Evolutionary conservation across 2,797 vertebrate species (phyloP), one percentile per base, ranked within the genome.

Genomic region (Petrocephalus schoutedeni): DNA sequence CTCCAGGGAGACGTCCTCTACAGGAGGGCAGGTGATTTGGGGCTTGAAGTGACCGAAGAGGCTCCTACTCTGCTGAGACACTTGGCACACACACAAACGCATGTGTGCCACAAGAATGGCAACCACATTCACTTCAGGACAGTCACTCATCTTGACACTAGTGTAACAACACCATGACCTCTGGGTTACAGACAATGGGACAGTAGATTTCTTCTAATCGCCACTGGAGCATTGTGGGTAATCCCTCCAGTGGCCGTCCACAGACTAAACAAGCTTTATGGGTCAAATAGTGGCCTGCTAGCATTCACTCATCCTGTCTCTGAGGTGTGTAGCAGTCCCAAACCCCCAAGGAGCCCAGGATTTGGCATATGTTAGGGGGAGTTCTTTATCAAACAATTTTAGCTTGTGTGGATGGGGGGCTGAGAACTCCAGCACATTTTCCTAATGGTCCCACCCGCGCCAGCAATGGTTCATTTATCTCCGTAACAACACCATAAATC

Each of bases 401-500:
- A 84, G n/a, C 49, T 84, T 53, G 49, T 56, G 82, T 56, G 45
- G 16, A 84, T 23, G 45, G 49, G 16, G 14, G 32, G 32, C 36
- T 74, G 67, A 16, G 36, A 36, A 74, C 16, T 74, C 32, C 32
- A 8, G 67, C 67, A 45, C 14, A 10, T 45, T 74, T 74, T 19
- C 41, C n/a, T 49, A 16, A 59, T 84, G 12, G 74, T 71, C 16
- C 56, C 32, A 53, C 5, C 64, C 32, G 14, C 77, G 36, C 77
- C 57, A 45, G 71, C 56, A 85, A 6, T 16, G 19, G 12, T 53
- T 19, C 41, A 57, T 83, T 88, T 49, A 28, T 88, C 87, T 88
- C 56, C 16, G 36, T 49, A 88, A 36, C 56, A 14, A 56, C 19
- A n/a, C 87, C 56, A 28, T 88, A 88, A 84, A 88, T 88, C 57